phyloP scores from a whole-genome alignment of 2,888 invertebrate species.

The Cheilosia vulpina region DNA sequence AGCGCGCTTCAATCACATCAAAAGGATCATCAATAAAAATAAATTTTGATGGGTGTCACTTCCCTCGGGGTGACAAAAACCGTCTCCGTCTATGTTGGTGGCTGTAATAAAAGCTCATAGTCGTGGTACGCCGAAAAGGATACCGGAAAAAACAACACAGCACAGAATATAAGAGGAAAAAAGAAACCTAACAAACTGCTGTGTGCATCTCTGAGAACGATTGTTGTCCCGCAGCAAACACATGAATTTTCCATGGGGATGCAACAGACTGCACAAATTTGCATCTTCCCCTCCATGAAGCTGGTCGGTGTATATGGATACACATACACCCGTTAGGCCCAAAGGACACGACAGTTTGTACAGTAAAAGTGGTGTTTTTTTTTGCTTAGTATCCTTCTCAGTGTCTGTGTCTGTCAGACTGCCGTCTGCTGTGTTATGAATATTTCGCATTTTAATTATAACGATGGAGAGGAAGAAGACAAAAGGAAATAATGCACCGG shows the following conservation, averaged over 20 bases:
- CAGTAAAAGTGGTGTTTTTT: background rate
- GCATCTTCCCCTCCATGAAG: slow-evolving; percentile 8
- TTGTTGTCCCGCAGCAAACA: slow-evolving; percentile 51
- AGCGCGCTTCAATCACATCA: slow-evolving; percentile 66
- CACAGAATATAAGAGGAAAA: background rate
- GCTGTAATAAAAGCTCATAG: slow-evolving; percentile 8
- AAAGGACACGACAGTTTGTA: slow-evolving; percentile 25
- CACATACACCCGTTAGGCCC: slow-evolving; percentile 47
- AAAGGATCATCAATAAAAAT: slow-evolving; percentile 37
- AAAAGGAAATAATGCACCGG: slow-evolving; percentile 28
- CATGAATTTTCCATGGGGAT: slow-evolving; percentile 30
- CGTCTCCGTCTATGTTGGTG: background rate
- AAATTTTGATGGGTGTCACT: slow-evolving; percentile 25
- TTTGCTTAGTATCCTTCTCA: background rate
- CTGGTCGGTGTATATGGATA: background rate
- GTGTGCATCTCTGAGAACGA: slow-evolving; percentile 32
- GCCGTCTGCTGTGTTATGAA: slow-evolving; percentile 53
- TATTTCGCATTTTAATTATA: slow-evolving; percentile 71
- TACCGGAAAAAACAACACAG: background rate
- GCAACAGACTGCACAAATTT: slow-evolving; percentile 65
- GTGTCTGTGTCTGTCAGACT: slow-evolving; percentile 2
- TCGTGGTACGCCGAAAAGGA: slow-evolving; percentile 43
- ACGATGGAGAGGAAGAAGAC: slow-evolving; percentile 30
- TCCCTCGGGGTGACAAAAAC: slow-evolving; percentile 14
- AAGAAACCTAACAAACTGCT: background rate